A percentile compares a stretch with the other conserved stretches of the same genome.
Evolutionary conservation across 1,140 invertebrate species (phyloP).

Genomic region (Apis laboriosa): DNA sequence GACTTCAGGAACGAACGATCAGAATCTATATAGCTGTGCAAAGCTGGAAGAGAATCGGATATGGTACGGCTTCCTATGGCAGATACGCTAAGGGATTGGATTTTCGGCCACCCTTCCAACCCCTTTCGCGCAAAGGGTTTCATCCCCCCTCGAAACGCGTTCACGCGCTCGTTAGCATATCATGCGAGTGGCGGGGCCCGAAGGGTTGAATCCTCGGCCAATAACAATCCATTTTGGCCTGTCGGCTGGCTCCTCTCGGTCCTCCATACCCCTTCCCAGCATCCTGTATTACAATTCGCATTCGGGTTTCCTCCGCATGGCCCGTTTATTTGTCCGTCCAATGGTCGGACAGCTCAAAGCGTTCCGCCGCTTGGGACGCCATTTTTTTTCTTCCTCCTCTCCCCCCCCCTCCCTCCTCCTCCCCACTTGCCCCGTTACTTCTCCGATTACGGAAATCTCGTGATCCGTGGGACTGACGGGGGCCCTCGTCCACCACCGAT

Average conservation of each 20-base stretch:
- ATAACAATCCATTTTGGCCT: constrained; percentile 71
- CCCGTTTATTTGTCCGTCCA: constrained; percentile 71
- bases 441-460: constrained; percentile 70
- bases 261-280: constrained; percentile 12
- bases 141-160: constrained; percentile 49
- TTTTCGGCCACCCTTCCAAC: constrained; percentile 58
- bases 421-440: constrained; percentile 27
- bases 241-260: constrained; percentile 50
- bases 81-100: constrained; percentile 63
- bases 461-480: constrained; percentile 34
- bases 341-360: constrained; percentile 69
- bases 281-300: constrained; percentile 47
- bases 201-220: constrained; percentile 72
- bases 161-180: constrained; percentile 75
- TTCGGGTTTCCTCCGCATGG: constrained; percentile 49
- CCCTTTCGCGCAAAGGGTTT: constrained; percentile 54
- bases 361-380: constrained; percentile 49
- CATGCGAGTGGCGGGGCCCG: constrained; percentile 59
- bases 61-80: constrained; percentile 50
- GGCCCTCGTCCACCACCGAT: neutral
- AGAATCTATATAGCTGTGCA: constrained; percentile 30
- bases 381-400: constrained; percentile 44
- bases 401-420: neutral
- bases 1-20: constrained; percentile 1
- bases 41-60: constrained; percentile 45